Conservation (phyloP, 2,888 invertebrate species). For the Selenia dentaria region DNA sequence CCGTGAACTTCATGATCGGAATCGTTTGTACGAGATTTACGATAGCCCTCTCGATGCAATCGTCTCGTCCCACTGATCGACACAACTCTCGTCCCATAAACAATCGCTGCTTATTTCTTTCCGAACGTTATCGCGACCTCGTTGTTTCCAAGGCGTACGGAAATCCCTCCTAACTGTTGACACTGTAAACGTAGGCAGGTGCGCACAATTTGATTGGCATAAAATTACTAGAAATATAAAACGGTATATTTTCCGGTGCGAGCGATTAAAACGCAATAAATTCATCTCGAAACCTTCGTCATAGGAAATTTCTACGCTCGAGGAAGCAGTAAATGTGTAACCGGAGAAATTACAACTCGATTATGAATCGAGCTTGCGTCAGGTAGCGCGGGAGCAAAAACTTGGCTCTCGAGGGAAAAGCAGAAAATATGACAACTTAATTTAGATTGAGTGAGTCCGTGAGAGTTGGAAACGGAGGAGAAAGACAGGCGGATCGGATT, state of each 20-base stretch:
- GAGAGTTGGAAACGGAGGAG: constrained; percentile 65
- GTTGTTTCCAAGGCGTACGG: constrained; percentile 11
- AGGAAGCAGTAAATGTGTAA: constrained; percentile 52
- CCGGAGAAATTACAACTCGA: constrained; percentile 57
- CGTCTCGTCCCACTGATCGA: constrained; percentile 24
- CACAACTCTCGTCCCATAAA: constrained; percentile 24
- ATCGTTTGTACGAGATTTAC: constrained; percentile 45
- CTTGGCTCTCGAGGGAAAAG: constrained; percentile 55
- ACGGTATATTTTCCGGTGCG: constrained; percentile 56
- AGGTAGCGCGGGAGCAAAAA: constrained; percentile 50
- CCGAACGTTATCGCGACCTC: constrained; percentile 1
- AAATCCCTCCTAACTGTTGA: constrained; percentile 34
- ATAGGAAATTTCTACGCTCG: constrained; percentile 45
- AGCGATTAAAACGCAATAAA: constrained; percentile 66
- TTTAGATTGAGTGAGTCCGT: constrained; percentile 67
- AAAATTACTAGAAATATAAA: constrained; percentile 52
- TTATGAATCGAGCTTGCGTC: constrained; percentile 46
- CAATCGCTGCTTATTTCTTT: constrained; percentile 13
- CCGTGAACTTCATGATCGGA: constrained; percentile 59
- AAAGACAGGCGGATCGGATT: constrained; percentile 71
- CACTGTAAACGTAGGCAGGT: constrained; percentile 30
- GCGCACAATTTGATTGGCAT: constrained; percentile 49
- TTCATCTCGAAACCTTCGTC: constrained; percentile 40
- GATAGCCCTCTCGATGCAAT: constrained; percentile 41
- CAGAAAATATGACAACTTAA: constrained; percentile 74